These are phyloP conservation scores for Microchrysa polita DNA, from an alignment of 2,888 invertebrate genomes.

Conservation along the genomic window DNA sequence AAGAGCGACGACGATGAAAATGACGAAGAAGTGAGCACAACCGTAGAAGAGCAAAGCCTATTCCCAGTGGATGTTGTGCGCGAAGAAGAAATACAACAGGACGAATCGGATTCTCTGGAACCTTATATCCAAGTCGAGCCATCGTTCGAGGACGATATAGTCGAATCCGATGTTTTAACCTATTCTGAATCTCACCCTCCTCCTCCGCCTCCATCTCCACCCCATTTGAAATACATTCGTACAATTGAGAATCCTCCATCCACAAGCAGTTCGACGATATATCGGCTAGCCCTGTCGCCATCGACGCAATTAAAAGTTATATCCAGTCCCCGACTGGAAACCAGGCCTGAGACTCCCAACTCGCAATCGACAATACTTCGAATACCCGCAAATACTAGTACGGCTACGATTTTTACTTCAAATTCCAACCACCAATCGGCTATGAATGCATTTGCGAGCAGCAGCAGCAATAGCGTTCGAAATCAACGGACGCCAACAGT, in stretches of 20 bases:
- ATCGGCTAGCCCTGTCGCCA: conserved; percentile 30
- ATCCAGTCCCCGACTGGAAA: not conserved
- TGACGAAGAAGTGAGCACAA: not conserved
- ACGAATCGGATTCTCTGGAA: conserved; percentile 21
- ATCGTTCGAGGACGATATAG: not conserved
- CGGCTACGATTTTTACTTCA: conserved; percentile 48
- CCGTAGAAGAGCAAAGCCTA: not conserved
- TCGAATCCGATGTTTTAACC: not conserved
- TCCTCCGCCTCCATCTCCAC: not conserved
- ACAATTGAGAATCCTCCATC: conserved; percentile 12
- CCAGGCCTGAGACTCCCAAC: not conserved
- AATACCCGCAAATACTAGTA: conserved; percentile 31
- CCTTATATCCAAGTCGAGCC: conserved; percentile 22
- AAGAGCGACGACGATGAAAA: conserved; percentile 14
- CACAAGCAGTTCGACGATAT: conserved; percentile 18
- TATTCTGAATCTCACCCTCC: conserved; percentile 24
- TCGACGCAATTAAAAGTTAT: conserved; percentile 36
- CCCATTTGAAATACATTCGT: not conserved
- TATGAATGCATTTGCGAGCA: not conserved
- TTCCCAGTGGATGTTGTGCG: not conserved
- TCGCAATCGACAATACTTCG: not conserved
- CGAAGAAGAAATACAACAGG: conserved; percentile 10
- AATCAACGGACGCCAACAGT: conserved; percentile 62
- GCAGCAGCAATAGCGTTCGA: conserved; percentile 57
- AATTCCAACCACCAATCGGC: conserved; percentile 42